Percentiles rank a stretch among this genome's conserved stretches.
Evolutionary conservation across 2,888 invertebrate genomes (phyloP).

Genomic region (Malthinus seriepunctatus): DNA sequence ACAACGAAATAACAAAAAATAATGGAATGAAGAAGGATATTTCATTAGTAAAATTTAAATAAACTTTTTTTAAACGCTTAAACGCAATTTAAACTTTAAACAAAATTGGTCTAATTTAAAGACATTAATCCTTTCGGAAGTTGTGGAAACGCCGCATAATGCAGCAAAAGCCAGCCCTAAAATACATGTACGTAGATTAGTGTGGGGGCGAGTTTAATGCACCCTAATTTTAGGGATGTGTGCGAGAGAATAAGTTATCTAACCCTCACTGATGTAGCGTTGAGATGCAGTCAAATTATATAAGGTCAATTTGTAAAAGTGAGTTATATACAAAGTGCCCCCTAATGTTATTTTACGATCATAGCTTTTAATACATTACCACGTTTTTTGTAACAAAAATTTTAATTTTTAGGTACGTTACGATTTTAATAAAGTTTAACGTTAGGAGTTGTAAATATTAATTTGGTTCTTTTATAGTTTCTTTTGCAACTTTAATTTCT

Average conservation of each 20-base stretch:
- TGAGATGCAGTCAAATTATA: constrained; percentile 21
- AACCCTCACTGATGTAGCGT: constrained; percentile 18
- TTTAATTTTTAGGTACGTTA: no score
- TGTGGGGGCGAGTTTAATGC: constrained; percentile 20
- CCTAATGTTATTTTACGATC: no score
- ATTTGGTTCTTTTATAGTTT: no score
- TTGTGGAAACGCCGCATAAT: constrained; percentile 26
- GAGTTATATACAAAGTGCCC: constrained; percentile 6
- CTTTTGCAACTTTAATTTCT: no score
- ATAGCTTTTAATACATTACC: no score
- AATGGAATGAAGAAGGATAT: no score
- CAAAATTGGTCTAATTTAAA: constrained; percentile 23
- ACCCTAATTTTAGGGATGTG: constrained; percentile 22
- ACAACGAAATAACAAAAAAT: no score
- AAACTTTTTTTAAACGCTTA: background rate
- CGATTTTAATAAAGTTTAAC: no score
- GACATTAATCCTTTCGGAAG: constrained; percentile 25
- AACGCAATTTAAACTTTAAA: constrained; percentile 22
- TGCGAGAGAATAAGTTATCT: constrained; percentile 24
- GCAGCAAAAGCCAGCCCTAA: constrained; percentile 23
- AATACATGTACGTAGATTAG: constrained; percentile 27
- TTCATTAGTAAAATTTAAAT: no score
- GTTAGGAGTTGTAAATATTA: no score
- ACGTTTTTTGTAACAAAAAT: no score
- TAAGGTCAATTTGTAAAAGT: constrained; percentile 23